Base-by-base conservation (phyloP, 2,113 vertebrate species). In the Chroicocephalus ridibundus region DNA sequence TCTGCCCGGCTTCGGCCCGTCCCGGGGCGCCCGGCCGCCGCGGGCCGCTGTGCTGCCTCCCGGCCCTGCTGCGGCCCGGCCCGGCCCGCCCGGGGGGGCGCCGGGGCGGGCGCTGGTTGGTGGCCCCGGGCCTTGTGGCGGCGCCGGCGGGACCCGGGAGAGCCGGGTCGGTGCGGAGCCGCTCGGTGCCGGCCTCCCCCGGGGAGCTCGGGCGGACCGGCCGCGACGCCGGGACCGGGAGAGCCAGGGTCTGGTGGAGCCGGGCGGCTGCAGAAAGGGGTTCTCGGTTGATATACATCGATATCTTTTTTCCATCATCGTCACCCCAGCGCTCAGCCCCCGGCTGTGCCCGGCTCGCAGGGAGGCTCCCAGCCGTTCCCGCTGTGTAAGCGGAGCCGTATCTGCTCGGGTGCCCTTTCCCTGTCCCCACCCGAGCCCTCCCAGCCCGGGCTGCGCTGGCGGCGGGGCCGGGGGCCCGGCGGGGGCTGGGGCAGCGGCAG, bases 221-320 rank as follows among this genome's bases (percentile, higher is more conserved):
- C 57, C 10, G 0, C 20, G 21, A 4, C 24, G 10, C 0, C 16
- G 2, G 2, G 9, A 4, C 44, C 15, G 34, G 40, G 51, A 42
- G 49, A 40, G 52, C 1, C 27, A 5, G 65, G 78, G 61, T 9
- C 1, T 44, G 42, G 4, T 55, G 76, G 54, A 29, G 21, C 34
- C 22, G 90, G 40, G 44, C 36, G 25, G 20, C 47, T 44, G 70
- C 11, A 6, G 57, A 29, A 57, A 10, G 54, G 34, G 22, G 8
- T 74, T 72, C 40, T 46, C 25, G 19, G 47, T 47, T 22, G 47
- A 21, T 47, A 11, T 21, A 47, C 11, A 47, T 47, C 11, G 6
- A 11, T 21, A 47, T 47, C 20, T 47, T 29, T 18, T 32, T 19
- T 9, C 38, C 7, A 1, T 26, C 15, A 3, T 1, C 15, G 31